Evolutionary conservation across 2,113 vertebrate species (phyloP), one percentile per base, ranked within the genome.

Genomic region (Hippolais icterina): DNA sequence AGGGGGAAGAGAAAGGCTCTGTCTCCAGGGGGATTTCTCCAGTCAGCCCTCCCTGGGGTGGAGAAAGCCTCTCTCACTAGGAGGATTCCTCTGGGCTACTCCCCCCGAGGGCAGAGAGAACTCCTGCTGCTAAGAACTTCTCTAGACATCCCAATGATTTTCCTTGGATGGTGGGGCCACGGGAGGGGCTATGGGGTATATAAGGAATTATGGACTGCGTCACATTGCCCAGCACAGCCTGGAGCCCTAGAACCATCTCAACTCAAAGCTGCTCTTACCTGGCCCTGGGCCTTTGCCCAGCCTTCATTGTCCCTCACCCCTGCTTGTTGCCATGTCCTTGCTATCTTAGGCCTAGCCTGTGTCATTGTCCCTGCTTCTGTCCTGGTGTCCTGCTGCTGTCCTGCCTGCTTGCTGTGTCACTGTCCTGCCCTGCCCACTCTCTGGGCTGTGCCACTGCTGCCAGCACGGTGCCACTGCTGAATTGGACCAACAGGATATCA

Each of bases 281-380:
- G 10, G 11, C 27, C 42, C 42, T 47, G 33, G 2, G 0, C 15
- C 9, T 15, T 29, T 39, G 12, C 46, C 35, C 46, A 39, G 22
- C 10, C 56, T 33, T 39, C 28, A 2, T 22, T 49, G 46, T 20
- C n/a, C 74, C 15, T 15, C 37, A 28, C 4, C 7, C 3, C 56
- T 49, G 27, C 27, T 37, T 10, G 3, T 60, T 0, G 0, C 21
- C 12, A 2, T 24, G 56, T 15, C 20, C 21, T 14, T 0, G 4
- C 42, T 1, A 1, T 29, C 71, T 59, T 23, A 37, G 31, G 11
- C 54, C 42, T 10, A 35, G 20, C 15, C 19, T 0, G 1, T 47
- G 44, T 19, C 54, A 18, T 5, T 47, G 42, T 60, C 56, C 44
- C 21, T 60, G 27, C 20, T 31, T 37, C 56, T 31, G 27, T 60